Evolutionary conservation across 2,888 invertebrate genomes (phyloP), one percentile per base, ranked within the genome.

Genomic region (Odontothrips loti): DNA sequence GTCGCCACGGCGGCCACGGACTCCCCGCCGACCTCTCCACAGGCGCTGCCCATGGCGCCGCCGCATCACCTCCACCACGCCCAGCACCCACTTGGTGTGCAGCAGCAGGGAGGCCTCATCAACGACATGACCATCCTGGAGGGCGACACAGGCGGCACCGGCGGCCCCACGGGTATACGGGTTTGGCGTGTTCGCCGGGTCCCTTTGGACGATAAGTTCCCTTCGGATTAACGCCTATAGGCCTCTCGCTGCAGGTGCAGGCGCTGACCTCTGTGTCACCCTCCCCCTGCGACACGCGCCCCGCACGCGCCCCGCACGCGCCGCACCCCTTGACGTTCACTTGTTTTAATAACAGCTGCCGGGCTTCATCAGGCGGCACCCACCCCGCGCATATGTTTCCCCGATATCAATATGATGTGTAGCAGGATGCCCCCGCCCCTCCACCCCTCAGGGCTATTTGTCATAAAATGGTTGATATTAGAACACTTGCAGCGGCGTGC

Each of bases 391-490:
- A 58, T 58, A 10, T 58, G 58, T n/a, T 58, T 58, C 58, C 34
- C n/a, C 58, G 58, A 58, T 58, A 58, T 58, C 58, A 58, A 58
- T 58, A 58, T 17, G 15, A 58, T 58, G 58, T 58, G 17, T 58
- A 58, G 58, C 58, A 58, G 58, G 58, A 58, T 6, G 58, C 6
- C 58, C 15, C 58, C 6, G 20, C 58, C 58, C 6, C 17, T 58
- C 20, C 58, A 11, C 58, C 17, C 58, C 6, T 27, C 68, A 27
- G 9, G 23, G 23, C 68, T 12, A 75, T 75, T 75, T 75, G 68
- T 75, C 68, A 75, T 75, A 75, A 75, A 75, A 75, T 75, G 68
- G 23, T 75, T 75, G 23, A 75, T 75, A 75, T 75, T 75, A 27
- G 68, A 75, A 27, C 68, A 75, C 68, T 75, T 75, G 68, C 68